Percentiles rank a stretch among this genome's conserved stretches.
phyloP scores from a whole-genome alignment of 2,888 invertebrate species.

The Invenusta paracnida region DNA sequence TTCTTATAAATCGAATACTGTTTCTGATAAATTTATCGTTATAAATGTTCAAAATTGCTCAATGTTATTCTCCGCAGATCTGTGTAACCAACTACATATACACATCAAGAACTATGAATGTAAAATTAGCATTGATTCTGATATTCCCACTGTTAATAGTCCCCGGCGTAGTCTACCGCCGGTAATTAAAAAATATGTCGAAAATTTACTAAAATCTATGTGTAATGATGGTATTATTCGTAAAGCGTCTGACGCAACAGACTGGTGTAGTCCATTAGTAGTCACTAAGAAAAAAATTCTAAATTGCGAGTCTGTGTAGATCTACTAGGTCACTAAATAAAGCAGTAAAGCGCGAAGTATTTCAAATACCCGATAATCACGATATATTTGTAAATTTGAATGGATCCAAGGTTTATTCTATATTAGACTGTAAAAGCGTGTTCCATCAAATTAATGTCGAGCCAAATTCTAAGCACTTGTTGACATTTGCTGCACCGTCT shows the following conservation, averaged over 20 bases:
- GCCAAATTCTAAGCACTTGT: not conserved
- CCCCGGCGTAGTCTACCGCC: not conserved
- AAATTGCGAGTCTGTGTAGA: not conserved
- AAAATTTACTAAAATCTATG: not conserved
- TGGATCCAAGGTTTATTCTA: not conserved
- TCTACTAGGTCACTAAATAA: too few species aligned
- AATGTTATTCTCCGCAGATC: not conserved
- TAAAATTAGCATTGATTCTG: not conserved
- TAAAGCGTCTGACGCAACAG: not conserved
- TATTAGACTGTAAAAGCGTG: not conserved
- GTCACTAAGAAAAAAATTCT: not conserved
- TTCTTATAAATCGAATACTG: not conserved
- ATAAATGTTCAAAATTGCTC: not conserved
- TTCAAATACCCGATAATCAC: not conserved
- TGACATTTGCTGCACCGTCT: not conserved
- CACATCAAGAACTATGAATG: not conserved
- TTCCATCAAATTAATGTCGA: not conserved
- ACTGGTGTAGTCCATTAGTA: not conserved
- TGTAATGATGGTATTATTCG: not conserved
- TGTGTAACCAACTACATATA: not conserved
- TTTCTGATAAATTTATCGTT: not conserved
- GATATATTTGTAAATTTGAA: too few species aligned
- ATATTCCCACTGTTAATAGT: not conserved
- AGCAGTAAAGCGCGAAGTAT: not conserved
- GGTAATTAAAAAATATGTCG: not conserved